Conservation (phyloP, 1,140 invertebrate genomes). For the Gonatopus flavifemur region DNA sequence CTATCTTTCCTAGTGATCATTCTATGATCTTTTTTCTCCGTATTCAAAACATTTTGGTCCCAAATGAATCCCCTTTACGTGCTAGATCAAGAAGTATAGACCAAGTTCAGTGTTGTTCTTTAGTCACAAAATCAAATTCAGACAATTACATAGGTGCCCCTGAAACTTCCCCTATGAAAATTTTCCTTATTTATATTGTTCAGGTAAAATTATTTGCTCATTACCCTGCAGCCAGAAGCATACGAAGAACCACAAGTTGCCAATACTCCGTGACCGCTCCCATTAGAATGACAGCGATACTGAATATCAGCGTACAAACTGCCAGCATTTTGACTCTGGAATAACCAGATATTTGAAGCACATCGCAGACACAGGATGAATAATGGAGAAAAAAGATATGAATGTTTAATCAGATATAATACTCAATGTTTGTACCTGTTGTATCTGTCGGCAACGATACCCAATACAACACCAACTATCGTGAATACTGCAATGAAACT, state of each 20-base stretch:
- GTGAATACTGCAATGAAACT: constrained; percentile 91
- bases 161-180: too few relatives aligned
- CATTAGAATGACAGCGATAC: constrained; percentile 79
- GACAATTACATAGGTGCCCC: too few relatives aligned
- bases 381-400: not conserved
- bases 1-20: too few relatives aligned
- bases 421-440: constrained; percentile 61
- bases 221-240: constrained; percentile 84
- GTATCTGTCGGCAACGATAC: constrained; percentile 80
- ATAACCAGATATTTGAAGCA: constrained; percentile 7
- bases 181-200: too few relatives aligned
- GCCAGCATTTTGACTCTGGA: constrained; percentile 73
- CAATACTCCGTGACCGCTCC: constrained; percentile 84
- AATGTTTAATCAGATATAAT: not conserved
- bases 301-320: constrained; percentile 78
- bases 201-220: too few relatives aligned
- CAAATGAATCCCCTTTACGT: too few relatives aligned
- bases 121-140: too few relatives aligned
- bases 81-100: too few relatives aligned
- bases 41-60: too few relatives aligned
- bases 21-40: too few relatives aligned
- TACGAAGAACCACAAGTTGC: constrained; percentile 84
- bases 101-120: too few relatives aligned
- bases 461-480: constrained; percentile 80
- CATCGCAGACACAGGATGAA: too few relatives aligned